phyloP scores from a whole-genome alignment of 2,797 vertebrate genomes.

The Leuciscus waleckii region DNA sequence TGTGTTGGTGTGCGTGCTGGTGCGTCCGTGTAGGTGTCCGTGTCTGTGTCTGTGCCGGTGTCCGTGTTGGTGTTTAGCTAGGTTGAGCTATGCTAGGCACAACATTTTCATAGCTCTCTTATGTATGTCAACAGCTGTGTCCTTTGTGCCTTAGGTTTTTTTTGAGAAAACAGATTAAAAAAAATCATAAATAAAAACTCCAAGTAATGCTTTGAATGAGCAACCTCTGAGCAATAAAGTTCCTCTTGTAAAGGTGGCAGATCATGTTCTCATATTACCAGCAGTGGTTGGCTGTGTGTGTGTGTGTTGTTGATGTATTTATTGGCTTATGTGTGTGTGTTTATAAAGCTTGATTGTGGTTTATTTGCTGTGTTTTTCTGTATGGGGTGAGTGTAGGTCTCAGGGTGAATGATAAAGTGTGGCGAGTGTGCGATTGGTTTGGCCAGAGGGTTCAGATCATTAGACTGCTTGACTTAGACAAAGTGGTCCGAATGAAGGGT shows the following conservation, averaged over 20 bases:
- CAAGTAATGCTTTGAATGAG: neutral
- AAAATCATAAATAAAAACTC: neutral
- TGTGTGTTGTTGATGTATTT: slow-evolving; percentile 59
- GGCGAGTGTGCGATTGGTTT: slow-evolving; percentile 44
- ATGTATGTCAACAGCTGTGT: neutral
- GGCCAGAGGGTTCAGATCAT: slow-evolving; percentile 35
- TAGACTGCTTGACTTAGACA: slow-evolving; percentile 38
- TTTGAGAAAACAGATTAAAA: neutral
- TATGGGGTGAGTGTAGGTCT: slow-evolving; percentile 28
- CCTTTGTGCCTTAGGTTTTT: neutral
- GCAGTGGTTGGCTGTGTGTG: slow-evolving; percentile 50
- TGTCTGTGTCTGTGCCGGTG: too few species aligned
- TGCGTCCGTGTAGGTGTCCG: too few species aligned
- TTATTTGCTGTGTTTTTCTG: slow-evolving; percentile 24
- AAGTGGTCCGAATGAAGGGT: slow-evolving; percentile 8
- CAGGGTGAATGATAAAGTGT: slow-evolving; percentile 46
- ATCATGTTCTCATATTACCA: slow-evolving; percentile 4
- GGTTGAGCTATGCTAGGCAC: neutral
- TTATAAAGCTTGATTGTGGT: slow-evolving; percentile 33
- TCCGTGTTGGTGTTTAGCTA: neutral
- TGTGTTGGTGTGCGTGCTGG: too few species aligned
- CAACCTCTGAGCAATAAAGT: neutral
- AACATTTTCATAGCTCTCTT: neutral
- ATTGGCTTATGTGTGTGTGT: slow-evolving; percentile 45
- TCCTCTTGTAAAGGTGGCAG: neutral